Conservation (phyloP, 1,140 invertebrate species). For the Manduca sexta region DNA sequence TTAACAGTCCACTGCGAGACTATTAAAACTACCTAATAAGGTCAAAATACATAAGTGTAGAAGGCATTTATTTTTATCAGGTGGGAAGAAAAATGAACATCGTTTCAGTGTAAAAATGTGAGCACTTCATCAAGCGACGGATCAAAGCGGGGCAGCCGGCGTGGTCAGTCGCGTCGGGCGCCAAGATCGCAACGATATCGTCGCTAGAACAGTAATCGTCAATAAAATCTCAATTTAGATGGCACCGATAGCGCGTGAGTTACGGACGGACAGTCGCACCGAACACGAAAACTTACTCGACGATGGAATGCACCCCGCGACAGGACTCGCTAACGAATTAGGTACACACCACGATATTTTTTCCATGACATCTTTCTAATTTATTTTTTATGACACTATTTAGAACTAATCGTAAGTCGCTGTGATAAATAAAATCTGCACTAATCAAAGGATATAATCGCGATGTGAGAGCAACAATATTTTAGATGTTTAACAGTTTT, state of each 20-base stretch:
- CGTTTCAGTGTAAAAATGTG: conserved; percentile 2
- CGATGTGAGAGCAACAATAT: no score
- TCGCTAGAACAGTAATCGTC: conserved; percentile 70
- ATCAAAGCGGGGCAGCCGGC: conserved; percentile 32
- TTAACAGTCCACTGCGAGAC: no score
- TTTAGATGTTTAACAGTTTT: no score
- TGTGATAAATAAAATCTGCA: no score
- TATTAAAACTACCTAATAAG: no score
- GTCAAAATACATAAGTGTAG: no score
- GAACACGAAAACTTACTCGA: conserved; percentile 71
- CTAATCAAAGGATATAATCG: no score
- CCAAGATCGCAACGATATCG: conserved; percentile 71
- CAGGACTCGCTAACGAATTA: conserved; percentile 69
- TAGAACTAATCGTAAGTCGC: no score
- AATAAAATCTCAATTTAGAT: conserved; percentile 74
- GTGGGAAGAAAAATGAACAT: not conserved
- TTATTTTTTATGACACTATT: conserved; percentile 31
- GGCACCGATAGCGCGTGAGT: conserved; percentile 66
- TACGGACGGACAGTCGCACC: conserved; percentile 60
- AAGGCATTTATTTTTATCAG: not conserved
- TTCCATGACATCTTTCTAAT: conserved; percentile 31
- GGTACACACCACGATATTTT: conserved; percentile 47
- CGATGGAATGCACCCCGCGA: conserved; percentile 56
- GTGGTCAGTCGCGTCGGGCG: conserved; percentile 39
- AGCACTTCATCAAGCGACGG: conserved; percentile 23